Conservation (phyloP, 2,797 vertebrate genomes). For the Naso thynnoides region DNA sequence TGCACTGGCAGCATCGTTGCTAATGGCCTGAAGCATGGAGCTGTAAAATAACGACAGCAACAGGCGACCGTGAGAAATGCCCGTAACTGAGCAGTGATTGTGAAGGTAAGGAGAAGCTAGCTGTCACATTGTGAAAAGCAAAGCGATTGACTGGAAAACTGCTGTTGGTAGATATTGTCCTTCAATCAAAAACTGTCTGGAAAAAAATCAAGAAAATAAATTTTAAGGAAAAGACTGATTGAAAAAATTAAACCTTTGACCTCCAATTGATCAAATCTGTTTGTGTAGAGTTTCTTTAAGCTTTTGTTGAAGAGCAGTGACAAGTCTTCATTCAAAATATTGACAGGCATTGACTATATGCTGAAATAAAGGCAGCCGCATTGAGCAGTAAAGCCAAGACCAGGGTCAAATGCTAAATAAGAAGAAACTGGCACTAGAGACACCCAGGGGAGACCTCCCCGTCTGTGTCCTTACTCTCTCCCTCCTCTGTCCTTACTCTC, state of each 20-base stretch:
- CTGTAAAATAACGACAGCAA: conserved; percentile 74
- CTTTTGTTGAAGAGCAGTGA: conserved; percentile 47
- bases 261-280: conserved; percentile 37
- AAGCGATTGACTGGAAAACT: conserved; percentile 12
- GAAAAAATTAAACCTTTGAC: conserved; percentile 45
- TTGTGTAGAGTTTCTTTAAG: conserved; percentile 57
- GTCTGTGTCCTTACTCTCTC: conserved; percentile 54
- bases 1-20: conserved; percentile 57
- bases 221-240: neutral
- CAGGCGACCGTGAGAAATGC: conserved; percentile 57
- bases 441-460: conserved; percentile 60
- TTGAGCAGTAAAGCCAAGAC: conserved; percentile 75
- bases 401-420: conserved; percentile 81
- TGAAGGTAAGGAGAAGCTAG: conserved; percentile 55
- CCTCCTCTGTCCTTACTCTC: conserved; percentile 53
- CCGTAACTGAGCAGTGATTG: conserved; percentile 52
- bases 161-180: neutral
- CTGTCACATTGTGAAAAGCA: conserved; percentile 42
- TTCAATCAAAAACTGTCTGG: neutral
- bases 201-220: conserved; percentile 2
- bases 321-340: conserved; percentile 68
- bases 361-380: conserved; percentile 57
- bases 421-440: conserved; percentile 59
- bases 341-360: conserved; percentile 72
- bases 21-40: conserved; percentile 75